Base-by-base conservation (phyloP, 2,113 vertebrate species). In the Callocephalon fimbriatum region DNA sequence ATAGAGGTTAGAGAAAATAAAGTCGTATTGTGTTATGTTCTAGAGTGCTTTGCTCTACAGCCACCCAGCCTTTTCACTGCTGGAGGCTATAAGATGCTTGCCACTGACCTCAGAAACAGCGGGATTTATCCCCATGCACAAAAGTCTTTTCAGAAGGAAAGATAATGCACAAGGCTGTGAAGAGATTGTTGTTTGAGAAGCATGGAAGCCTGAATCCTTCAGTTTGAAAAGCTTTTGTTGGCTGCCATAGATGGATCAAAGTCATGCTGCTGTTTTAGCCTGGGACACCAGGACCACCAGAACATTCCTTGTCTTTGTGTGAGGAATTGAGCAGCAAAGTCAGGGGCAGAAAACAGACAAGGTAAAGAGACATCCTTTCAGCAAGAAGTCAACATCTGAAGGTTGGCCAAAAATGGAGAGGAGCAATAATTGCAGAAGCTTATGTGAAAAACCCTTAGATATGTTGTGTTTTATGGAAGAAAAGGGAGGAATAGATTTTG, bases 131-230 rank as follows among this genome's bases (percentile, higher is more conserved):
- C 40, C 53, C 21, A 0, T 11, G 62, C 66, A 95, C 91, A 97
- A 76, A 95, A 92, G 91, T 54, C 88, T 93, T 97, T 97, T 95
- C 83, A 96, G 91, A 81, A 78, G 18, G 26, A 65, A 87, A 88
- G 47, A 95, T 89, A 96, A 95, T 85, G 61, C 76, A 91, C 65
- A 96, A 89, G 32, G 37, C 66, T 87, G 15, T 61, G 70, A 65
- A 92, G 47, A 88, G 48, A 25, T 31, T 67, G 32, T 63, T 92
- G 78, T 87, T 86, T 53, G 61, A 89, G 73, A 63, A 53, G 62
- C 21, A 0, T 48, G 80, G 92, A 83, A 89, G 67, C 38, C 50
- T 92, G 51, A 93, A 71, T n/a, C 19, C 7, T 2, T 40, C 0
- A 0, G 31, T 40, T 40, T 0, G 0, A 81, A 88, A 88, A 70